These are phyloP conservation scores for Copsychus sechellarum DNA, from an alignment of 2,113 vertebrate species.

Conservation along the genomic window DNA sequence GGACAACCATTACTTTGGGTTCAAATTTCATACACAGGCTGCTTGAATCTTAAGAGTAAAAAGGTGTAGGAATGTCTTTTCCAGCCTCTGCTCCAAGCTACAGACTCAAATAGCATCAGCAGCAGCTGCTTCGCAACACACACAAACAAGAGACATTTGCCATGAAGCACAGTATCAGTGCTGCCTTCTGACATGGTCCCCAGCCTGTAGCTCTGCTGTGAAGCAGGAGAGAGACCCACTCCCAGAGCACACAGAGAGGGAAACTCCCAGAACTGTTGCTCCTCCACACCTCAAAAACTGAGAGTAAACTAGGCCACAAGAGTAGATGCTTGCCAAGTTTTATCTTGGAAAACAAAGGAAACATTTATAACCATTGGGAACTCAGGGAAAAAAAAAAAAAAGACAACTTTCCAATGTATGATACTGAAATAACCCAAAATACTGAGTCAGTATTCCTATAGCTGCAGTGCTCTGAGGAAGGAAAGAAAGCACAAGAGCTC, in stretches of 20 bases:
- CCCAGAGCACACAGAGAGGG: background rate
- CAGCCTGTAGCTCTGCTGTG: background rate
- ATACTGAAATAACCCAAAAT: background rate
- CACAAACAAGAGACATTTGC: background rate
- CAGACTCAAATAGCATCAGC: background rate
- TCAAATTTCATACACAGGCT: background rate
- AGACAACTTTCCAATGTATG: background rate
- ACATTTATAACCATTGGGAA: background rate
- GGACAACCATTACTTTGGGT: background rate
- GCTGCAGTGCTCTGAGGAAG: background rate
- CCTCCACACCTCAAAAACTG: background rate
- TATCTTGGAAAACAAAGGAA: constrained; percentile 14
- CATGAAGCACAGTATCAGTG: accelerated
- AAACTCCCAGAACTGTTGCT: background rate
- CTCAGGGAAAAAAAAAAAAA: background rate
- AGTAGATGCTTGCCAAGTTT: constrained; percentile 13
- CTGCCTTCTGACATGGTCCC: background rate
- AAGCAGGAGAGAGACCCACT: background rate
- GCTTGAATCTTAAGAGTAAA: background rate
- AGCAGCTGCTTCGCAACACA: background rate
- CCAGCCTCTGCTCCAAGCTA: background rate
- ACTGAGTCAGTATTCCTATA: background rate
- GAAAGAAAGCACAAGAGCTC: background rate
- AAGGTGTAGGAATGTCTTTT: background rate
- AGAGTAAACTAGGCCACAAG: background rate